phyloP scores from a whole-genome alignment of 2,797 vertebrate genomes.

The Rhinogobio ventralis region DNA sequence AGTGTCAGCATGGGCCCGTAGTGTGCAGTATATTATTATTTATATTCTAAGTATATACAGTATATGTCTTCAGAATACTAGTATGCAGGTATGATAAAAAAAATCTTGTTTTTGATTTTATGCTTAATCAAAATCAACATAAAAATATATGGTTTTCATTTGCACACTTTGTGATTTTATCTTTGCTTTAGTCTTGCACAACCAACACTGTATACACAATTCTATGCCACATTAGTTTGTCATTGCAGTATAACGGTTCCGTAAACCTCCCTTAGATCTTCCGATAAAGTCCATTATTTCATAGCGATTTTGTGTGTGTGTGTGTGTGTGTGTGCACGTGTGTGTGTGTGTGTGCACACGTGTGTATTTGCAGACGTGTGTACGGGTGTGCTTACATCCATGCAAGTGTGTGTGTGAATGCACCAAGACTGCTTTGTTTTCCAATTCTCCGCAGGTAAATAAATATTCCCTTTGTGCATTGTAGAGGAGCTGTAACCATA shows the following conservation, averaged over 20 bases:
- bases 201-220: constrained; percentile 62
- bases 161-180: constrained; percentile 64
- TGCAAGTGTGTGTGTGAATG: constrained; percentile 40
- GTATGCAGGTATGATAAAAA: not conserved
- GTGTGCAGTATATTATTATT: not conserved
- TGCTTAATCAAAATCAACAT: not conserved
- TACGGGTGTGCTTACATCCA: constrained; percentile 21
- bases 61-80: not conserved
- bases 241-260: constrained; percentile 58
- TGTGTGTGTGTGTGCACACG: constrained; percentile 7
- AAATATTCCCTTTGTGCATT: constrained; percentile 62
- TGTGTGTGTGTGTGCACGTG: constrained; percentile 6
- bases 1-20: too few relatives aligned
- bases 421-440: constrained; percentile 58
- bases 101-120: not conserved
- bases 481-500: constrained; percentile 59
- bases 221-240: constrained; percentile 69
- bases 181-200: constrained; percentile 70
- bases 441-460: constrained; percentile 66
- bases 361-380: not conserved
- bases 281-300: constrained; percentile 59
- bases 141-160: constrained; percentile 16
- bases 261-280: constrained; percentile 58
- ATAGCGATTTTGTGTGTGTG: not conserved
- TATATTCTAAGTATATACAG: not conserved